phyloP scores from a whole-genome alignment of 1,140 invertebrate species.

The Teleogryllus occipitalis region DNA sequence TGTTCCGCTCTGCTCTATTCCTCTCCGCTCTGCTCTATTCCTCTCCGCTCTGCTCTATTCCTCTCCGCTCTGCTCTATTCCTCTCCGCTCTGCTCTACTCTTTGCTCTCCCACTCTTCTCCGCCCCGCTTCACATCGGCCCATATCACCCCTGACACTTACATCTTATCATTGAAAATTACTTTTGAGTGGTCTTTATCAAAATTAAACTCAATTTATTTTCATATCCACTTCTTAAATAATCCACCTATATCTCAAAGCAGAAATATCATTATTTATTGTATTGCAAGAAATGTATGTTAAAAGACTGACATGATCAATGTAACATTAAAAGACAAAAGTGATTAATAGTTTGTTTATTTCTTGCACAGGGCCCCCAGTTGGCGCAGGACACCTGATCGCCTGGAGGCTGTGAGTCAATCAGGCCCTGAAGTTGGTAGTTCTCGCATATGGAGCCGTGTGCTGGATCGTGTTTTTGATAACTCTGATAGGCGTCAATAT shows the following conservation, averaged over 20 bases:
- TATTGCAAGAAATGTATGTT: constrained; percentile 28
- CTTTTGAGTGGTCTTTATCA: too few relatives aligned
- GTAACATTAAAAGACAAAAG: background rate
- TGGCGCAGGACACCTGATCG: constrained; percentile 34
- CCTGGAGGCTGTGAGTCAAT: constrained; percentile 20
- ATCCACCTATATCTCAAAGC: too few relatives aligned
- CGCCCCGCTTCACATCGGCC: background rate
- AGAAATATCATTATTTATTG: too few relatives aligned
- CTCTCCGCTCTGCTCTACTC: background rate
- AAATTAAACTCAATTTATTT: too few relatives aligned
- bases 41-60: background rate
- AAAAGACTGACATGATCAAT: constrained; percentile 10
- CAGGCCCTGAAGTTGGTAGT: constrained; percentile 40
- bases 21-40: background rate
- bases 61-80: background rate
- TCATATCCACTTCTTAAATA: too few relatives aligned
- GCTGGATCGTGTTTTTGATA: constrained; percentile 65
- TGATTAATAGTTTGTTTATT: background rate
- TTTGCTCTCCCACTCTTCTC: background rate
- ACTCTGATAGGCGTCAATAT: constrained; percentile 71
- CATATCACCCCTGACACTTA: too few relatives aligned
- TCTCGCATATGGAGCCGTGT: constrained; percentile 55
- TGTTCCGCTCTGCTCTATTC: background rate
- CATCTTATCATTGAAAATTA: too few relatives aligned
- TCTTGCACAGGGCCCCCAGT: constrained; percentile 23